Base-by-base conservation (phyloP, 2,888 invertebrate genomes). In the Dusona sp. region DNA sequence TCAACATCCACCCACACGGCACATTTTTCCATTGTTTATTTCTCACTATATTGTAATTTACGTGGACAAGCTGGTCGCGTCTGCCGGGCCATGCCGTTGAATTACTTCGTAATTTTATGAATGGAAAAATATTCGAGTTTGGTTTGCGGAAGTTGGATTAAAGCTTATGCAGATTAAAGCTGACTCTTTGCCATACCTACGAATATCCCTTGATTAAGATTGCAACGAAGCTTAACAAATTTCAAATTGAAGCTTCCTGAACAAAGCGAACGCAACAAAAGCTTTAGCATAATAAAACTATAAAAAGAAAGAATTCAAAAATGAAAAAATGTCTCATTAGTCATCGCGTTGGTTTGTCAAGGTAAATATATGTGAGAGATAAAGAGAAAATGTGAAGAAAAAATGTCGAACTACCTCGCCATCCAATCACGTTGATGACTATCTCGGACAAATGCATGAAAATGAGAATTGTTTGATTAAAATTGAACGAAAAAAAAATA, bases 91-190 rank as follows among this genome's bases (percentile, higher is more conserved):
- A 19, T 81, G 57, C 13, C 57, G 22, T 61, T 61, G 68, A 85
- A 85, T 82, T 74, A 64, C 81, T 81, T 48, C 22, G 73, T 78
- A 73, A 73, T 81, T 73, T 82, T 74, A 51, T 74, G 82, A 79
- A 78, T 68, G 51, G 72, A 54, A 38, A 73, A 81, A 57, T 84
- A 42, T 82, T 75, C 51, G 68, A 68, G 16, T 36, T n/a, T 25
- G 42, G n/a, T 77, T 64, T 8, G 68, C 33, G 29, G 54, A 74
- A 75, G 38, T 74, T 75, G 73, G 61, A 82, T 85, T 85, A 85
- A 74, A 75, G 54, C 51, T 67, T 74, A 74, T 74, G 65, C 80
- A 74, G 73, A 81, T 81, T 73, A 54, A 67, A 81, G 80, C 73
- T 67, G 48, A 70, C 29, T 61, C 42, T 33, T 54, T 42, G 25